A percentile compares a stretch with the other conserved stretches of the same genome.
These are phyloP conservation scores for Ethmia dodecea DNA, from an alignment of 2,888 invertebrate genomes.

Conservation along the genomic window DNA sequence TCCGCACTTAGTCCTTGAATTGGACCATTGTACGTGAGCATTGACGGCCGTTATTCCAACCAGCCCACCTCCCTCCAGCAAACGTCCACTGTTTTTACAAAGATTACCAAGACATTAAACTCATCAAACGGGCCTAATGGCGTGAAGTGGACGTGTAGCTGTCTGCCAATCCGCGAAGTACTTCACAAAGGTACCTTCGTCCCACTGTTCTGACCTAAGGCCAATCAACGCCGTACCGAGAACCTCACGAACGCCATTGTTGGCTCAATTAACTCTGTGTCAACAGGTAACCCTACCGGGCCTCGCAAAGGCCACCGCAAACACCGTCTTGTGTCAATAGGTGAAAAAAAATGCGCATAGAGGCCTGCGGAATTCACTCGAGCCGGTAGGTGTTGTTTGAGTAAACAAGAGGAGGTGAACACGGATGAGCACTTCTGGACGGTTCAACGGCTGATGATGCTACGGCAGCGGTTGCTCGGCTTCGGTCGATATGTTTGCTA, in stretches of 20 bases:
- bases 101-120: too few species aligned
- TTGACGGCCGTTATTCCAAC: too few species aligned
- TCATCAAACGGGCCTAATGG: too few species aligned
- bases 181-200: not conserved
- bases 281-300: constrained; percentile 58
- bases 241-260: constrained; percentile 20
- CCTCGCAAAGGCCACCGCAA: constrained; percentile 60
- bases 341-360: constrained; percentile 50
- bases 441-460: constrained; percentile 51
- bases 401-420: constrained; percentile 56
- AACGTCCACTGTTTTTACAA: too few species aligned
- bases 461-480: constrained; percentile 38
- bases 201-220: not conserved
- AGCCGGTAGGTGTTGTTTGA: constrained; percentile 63
- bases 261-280: constrained; percentile 47
- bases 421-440: constrained; percentile 59
- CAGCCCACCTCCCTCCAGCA: too few species aligned
- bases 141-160: too few species aligned
- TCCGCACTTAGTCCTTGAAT: too few species aligned
- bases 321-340: constrained; percentile 37
- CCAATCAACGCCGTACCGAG: too few species aligned
- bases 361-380: constrained; percentile 59
- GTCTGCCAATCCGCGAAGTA: too few species aligned
- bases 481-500: too few species aligned
- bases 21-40: too few species aligned